These are phyloP conservation scores for Uria aalge DNA, from an alignment of 2,113 vertebrate genomes.

Conservation along the genomic window DNA sequence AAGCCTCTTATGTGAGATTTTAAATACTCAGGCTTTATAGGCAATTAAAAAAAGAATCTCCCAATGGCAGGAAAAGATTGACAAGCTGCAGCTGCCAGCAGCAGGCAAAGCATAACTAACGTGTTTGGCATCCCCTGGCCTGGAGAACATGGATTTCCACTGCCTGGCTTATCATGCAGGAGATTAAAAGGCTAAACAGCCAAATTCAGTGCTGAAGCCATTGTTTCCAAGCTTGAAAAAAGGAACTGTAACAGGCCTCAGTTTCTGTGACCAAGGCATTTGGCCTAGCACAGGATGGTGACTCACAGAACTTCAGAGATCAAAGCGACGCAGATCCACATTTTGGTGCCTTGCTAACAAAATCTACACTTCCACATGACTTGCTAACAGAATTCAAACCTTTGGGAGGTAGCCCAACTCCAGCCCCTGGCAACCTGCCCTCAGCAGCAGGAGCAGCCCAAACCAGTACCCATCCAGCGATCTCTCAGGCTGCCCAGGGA, in stretches of 20 bases:
- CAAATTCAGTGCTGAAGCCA: background rate
- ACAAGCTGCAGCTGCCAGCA: background rate
- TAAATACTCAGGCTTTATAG: background rate
- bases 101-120: background rate
- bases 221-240: background rate
- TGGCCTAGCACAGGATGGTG: background rate
- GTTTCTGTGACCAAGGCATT: background rate
- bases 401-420: background rate
- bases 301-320: background rate
- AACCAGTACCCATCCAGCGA: background rate
- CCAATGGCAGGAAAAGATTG: background rate
- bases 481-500: too few species aligned
- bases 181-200: background rate
- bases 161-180: background rate
- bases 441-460: background rate
- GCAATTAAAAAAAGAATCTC: slow-evolving; percentile 18
- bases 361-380: background rate
- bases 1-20: slow-evolving; percentile 45
- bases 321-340: background rate
- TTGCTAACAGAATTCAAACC: background rate
- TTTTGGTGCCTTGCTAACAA: background rate
- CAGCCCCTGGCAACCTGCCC: background rate
- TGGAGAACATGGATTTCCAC: background rate
- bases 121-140: background rate
- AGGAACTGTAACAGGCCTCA: background rate